phyloP scores from a whole-genome alignment of 1,140 invertebrate species.

The Scaptomyza graminum region DNA sequence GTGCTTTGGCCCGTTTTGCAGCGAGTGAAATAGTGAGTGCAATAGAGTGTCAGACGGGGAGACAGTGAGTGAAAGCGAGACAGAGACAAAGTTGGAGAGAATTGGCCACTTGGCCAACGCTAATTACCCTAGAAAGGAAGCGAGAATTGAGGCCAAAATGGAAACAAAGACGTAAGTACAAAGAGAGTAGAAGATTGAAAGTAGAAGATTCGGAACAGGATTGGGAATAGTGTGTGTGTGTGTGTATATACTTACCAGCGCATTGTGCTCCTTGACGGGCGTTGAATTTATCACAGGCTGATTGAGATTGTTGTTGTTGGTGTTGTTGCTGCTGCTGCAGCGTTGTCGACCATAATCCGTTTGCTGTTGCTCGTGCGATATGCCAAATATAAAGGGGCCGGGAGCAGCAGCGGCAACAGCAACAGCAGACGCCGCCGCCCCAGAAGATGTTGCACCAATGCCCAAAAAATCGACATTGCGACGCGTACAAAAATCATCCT shows the following conservation, averaged over 20 bases:
- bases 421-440: background rate
- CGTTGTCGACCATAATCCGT: conserved; percentile 50
- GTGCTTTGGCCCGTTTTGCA: background rate
- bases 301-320: conserved; percentile 34
- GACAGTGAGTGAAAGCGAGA: no score
- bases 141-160: conserved; percentile 10
- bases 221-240: no score
- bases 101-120: conserved; percentile 11
- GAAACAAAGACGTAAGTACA: conserved; percentile 3
- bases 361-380: conserved; percentile 62
- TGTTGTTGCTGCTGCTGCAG: conserved; percentile 26
- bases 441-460: conserved; percentile 12
- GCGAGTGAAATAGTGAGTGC: no score
- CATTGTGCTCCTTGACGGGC: conserved; percentile 30
- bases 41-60: no score
- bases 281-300: conserved; percentile 41
- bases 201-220: no score
- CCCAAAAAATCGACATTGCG: conserved; percentile 46
- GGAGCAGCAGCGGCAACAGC: background rate
- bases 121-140: conserved; percentile 29
- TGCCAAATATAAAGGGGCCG: conserved; percentile 77
- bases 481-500: conserved; percentile 75
- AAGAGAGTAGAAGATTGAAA: no score
- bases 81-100: background rate
- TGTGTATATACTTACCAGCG: conserved; percentile 23